Conservation (phyloP, 1,140 invertebrate species). For the Magallana gigas region DNA sequence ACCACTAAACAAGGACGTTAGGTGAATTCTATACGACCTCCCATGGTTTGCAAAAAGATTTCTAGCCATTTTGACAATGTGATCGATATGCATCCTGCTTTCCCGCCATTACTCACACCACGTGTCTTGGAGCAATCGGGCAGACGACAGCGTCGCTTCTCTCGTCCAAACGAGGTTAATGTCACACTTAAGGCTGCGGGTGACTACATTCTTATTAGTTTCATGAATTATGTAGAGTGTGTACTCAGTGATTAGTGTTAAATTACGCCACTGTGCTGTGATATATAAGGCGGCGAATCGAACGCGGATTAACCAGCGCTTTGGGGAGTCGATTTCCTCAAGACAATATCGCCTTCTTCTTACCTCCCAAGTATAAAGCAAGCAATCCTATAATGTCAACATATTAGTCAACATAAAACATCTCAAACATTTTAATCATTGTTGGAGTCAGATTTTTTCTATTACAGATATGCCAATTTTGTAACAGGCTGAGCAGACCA, state of each 20-base stretch:
- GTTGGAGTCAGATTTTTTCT: no score
- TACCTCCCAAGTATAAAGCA: no score
- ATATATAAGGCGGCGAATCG: not conserved
- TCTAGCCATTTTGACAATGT: not conserved
- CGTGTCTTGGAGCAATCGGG: not conserved
- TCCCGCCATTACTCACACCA: not conserved
- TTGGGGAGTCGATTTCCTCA: not conserved
- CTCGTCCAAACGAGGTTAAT: not conserved
- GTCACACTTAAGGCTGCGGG: not conserved
- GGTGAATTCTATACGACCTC: no score
- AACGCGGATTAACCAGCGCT: not conserved
- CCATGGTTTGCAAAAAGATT: no score
- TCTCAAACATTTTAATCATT: no score
- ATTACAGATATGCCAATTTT: no score
- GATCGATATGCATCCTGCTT: conserved; percentile 1
- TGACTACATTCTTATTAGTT: not conserved
- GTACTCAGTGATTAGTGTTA: not conserved
- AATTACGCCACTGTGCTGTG: not conserved
- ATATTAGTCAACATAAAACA: no score
- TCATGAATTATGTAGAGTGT: conserved; percentile 19
- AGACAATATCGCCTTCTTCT: not conserved
- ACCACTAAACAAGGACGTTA: no score
- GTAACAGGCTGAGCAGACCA: no score
- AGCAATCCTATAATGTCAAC: no score
- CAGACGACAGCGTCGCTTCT: not conserved